Evolutionary conservation across 35 echinoderm and acorn worm genomes (phyloP).

Genomic region (Nesometra sesokonis): DNA sequence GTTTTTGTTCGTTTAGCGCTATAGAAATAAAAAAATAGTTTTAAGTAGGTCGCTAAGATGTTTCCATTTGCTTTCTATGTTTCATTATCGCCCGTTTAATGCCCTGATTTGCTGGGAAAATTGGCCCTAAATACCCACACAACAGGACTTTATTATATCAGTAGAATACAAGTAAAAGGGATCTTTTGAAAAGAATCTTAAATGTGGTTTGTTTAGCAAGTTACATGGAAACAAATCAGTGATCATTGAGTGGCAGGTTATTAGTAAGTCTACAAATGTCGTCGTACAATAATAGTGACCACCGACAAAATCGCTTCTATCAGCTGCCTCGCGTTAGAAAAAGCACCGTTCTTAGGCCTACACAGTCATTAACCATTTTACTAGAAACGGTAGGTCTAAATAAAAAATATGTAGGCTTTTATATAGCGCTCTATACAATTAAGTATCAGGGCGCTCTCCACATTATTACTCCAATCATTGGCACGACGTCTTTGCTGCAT

Average conservation of each 20-base stretch:
- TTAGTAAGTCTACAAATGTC: not conserved
- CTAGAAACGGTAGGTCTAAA: no score
- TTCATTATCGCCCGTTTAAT: not conserved
- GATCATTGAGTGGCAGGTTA: not conserved
- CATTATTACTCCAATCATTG: no score
- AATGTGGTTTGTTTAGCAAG: not conserved
- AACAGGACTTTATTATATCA: not conserved
- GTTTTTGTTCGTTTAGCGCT: not conserved
- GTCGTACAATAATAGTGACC: no score
- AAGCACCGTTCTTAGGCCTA: no score
- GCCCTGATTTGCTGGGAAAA: not conserved
- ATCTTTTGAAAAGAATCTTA: not conserved
- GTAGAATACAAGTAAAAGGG: not conserved
- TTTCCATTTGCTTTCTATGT: not conserved
- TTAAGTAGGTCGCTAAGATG: not conserved
- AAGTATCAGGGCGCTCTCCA: no score
- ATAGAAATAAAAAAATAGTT: not conserved
- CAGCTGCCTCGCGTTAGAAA: no score
- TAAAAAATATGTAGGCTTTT: no score
- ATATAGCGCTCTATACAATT: no score
- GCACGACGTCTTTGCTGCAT: no score
- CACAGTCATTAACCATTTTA: no score
- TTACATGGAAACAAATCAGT: not conserved
- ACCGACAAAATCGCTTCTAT: no score
- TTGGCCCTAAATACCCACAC: not conserved